Evolutionary conservation across 2,888 invertebrate species (phyloP).

Genomic region (Xanthorhoe spadicearia): DNA sequence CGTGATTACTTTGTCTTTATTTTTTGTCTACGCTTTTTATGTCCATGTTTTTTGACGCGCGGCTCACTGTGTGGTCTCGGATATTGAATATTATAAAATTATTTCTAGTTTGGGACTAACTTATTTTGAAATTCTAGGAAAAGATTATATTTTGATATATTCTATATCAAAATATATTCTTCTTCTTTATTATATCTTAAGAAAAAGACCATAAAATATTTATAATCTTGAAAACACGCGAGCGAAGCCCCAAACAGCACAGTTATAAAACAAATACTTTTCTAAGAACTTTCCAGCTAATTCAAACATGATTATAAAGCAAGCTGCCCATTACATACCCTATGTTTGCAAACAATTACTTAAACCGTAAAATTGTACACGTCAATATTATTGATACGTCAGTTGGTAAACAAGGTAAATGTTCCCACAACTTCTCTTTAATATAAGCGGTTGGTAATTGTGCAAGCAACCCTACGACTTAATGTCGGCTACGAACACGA

Average conservation of each 20-base stretch:
- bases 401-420: constrained; percentile 76
- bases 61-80: constrained; percentile 69
- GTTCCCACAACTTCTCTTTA: constrained; percentile 78
- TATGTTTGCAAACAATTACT: constrained; percentile 73
- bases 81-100: background rate
- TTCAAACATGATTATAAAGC: constrained; percentile 30
- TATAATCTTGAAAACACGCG: too few relatives aligned
- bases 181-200: too few relatives aligned
- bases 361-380: constrained; percentile 65
- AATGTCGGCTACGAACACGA: too few relatives aligned
- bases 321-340: constrained; percentile 62
- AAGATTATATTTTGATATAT: too few relatives aligned
- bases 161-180: too few relatives aligned
- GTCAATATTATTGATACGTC: constrained; percentile 58
- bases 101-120: background rate
- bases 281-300: background rate
- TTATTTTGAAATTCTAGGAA: too few relatives aligned
- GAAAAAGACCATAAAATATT: too few relatives aligned
- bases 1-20: constrained; percentile 69
- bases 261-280: background rate
- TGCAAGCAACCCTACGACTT: constrained; percentile 49
- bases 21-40: constrained; percentile 55
- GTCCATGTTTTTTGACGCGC: constrained; percentile 54
- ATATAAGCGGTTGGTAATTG: constrained; percentile 81
- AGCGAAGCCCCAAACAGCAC: too few relatives aligned